phyloP scores from a whole-genome alignment of 2,113 vertebrate genomes.

The Gopherus flavomarginatus region DNA sequence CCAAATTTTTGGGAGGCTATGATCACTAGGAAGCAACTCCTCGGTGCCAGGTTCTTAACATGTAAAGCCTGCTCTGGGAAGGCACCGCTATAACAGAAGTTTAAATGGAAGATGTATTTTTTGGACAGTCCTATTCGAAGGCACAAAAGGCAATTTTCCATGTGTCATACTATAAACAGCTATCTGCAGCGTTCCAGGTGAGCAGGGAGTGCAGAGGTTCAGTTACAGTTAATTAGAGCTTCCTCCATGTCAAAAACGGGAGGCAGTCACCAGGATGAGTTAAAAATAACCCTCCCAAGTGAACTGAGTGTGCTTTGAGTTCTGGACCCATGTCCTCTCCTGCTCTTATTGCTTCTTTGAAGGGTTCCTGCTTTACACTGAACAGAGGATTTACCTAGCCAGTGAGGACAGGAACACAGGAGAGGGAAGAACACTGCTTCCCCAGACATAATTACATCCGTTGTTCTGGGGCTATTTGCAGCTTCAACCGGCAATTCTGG shows the following conservation, averaged over 20 bases:
- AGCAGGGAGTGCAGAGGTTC: constrained; percentile 9
- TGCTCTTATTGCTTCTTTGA: constrained; percentile 12
- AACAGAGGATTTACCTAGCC: constrained; percentile 21
- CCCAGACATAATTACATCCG: constrained; percentile 65
- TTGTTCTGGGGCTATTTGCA: constrained; percentile 70
- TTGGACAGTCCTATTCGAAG: neutral
- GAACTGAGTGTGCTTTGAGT: constrained; percentile 22
- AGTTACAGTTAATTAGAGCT: constrained; percentile 62
- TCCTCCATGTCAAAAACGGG: constrained; percentile 7
- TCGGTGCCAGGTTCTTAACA: neutral
- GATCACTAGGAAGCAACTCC: neutral
- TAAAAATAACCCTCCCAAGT: constrained; percentile 52
- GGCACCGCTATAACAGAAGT: neutral
- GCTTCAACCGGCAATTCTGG: constrained; percentile 59
- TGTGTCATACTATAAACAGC: constrained; percentile 26
- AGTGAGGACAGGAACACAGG: constrained; percentile 48
- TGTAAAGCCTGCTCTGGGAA: neutral
- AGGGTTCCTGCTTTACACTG: constrained; percentile 16
- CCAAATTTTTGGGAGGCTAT: neutral
- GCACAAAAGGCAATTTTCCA: neutral
- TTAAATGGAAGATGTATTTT: neutral
- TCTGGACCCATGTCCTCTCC: constrained; percentile 23
- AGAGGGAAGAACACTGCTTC: constrained; percentile 21
- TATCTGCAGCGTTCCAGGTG: constrained; percentile 53
- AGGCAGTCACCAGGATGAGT: constrained; percentile 54